Evolutionary conservation across 2,888 invertebrate genomes (phyloP).

Genomic region (Leptogaster cylindrica): DNA sequence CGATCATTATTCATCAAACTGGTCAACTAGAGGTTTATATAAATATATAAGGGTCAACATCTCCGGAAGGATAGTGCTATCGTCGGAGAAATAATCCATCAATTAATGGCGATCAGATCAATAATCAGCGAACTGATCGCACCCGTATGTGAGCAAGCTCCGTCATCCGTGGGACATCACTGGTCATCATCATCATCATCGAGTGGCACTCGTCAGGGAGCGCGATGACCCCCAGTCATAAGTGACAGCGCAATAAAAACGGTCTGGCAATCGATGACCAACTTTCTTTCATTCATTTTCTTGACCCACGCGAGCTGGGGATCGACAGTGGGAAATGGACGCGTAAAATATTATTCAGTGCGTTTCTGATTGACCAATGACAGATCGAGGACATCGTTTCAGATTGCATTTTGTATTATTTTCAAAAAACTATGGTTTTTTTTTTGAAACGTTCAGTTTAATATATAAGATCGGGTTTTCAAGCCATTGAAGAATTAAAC

Average conservation of each 20-base stretch:
- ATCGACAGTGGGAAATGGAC: neutral
- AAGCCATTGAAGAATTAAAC: no score
- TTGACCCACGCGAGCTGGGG: neutral
- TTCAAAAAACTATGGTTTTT: no score
- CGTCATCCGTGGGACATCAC: conserved; percentile 11
- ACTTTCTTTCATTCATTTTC: conserved; percentile 39
- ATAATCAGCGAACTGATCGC: conserved; percentile 5
- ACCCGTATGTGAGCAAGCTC: neutral
- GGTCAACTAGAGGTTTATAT: no score
- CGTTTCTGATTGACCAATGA: conserved; percentile 21
- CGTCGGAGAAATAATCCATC: neutral
- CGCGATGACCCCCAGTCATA: neutral
- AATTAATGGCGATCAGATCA: neutral
- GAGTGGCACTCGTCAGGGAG: neutral
- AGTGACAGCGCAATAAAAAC: neutral
- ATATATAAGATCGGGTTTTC: no score
- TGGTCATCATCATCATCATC: conserved; percentile 1
- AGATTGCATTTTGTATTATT: no score
- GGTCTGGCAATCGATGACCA: conserved; percentile 15
- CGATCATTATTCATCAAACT: no score
- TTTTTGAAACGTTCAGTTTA: no score
- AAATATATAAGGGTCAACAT: no score
- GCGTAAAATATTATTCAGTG: conserved; percentile 25
- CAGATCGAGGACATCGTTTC: conserved; percentile 11
- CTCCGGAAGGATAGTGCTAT: neutral